A percentile compares a stretch with the other conserved stretches of the same genome.
phyloP scores from a whole-genome alignment of 2,113 vertebrate genomes.

The Corvus moneduloides region DNA sequence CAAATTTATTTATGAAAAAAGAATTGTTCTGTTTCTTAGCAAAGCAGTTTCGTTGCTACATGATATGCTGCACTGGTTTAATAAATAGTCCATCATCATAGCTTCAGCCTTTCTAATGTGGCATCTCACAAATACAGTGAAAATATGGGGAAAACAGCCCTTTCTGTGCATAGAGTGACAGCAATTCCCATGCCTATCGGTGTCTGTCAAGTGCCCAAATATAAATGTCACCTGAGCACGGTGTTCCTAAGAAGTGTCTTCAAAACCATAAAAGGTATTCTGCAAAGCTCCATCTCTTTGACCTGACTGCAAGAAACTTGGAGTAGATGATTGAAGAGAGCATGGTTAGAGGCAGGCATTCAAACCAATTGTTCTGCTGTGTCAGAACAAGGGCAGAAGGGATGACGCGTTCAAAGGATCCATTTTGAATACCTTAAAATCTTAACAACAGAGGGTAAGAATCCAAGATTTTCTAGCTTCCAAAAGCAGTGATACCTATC shows the following conservation, averaged over 20 bases:
- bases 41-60: not conserved
- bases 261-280: slow-evolving; percentile 1
- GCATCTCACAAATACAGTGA: not conserved
- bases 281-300: slow-evolving; percentile 20
- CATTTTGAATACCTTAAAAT: not conserved
- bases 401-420: not conserved
- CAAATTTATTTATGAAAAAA: not conserved
- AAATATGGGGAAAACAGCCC: not conserved
- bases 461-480: not conserved
- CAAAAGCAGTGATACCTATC: not conserved
- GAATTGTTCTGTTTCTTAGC: not conserved
- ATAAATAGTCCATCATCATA: not conserved
- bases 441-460: not conserved
- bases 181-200: not conserved
- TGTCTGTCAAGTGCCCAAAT: not conserved
- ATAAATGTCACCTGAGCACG: not conserved
- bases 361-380: slow-evolving; percentile 19
- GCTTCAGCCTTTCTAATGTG: not conserved
- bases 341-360: not conserved
- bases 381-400: slow-evolving; percentile 17
- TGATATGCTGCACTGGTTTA: not conserved
- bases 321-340: not conserved
- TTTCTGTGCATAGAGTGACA: not conserved
- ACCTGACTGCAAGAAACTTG: slow-evolving; percentile 5
- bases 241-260: slow-evolving; percentile 9